Conservation (phyloP, 2,797 vertebrate genomes). For the Liasis olivaceus region DNA sequence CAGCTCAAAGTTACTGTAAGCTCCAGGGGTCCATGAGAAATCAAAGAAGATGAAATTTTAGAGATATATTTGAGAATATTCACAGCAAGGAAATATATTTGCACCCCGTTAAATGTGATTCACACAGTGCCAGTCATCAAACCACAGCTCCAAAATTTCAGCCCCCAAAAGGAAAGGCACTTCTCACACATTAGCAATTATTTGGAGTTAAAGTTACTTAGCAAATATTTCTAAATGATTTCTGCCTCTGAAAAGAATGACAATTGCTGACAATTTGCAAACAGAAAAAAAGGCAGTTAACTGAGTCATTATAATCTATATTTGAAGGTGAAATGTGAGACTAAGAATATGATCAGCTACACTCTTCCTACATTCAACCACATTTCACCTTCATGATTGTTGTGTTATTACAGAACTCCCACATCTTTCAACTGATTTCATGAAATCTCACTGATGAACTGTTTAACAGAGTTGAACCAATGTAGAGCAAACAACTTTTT, state of each 20-base stretch:
- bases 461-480: background rate
- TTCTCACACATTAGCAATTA: conserved; percentile 24
- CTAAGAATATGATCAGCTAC: conserved; percentile 28
- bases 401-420: conserved; percentile 23
- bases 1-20: background rate
- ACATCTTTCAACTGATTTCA: conserved; percentile 14
- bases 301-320: conserved; percentile 33
- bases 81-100: conserved; percentile 24
- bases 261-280: conserved; percentile 24
- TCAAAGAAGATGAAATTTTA: conserved; percentile 36
- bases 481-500: background rate
- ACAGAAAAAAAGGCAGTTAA: conserved; percentile 20
- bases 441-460: background rate
- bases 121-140: background rate
- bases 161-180: background rate
- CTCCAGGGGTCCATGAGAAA: conserved; percentile 19
- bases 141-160: conserved; percentile 11
- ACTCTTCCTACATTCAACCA: conserved; percentile 20
- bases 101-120: conserved; percentile 18
- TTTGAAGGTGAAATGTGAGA: conserved; percentile 26
- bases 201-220: conserved; percentile 12
- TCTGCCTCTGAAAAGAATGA: conserved; percentile 9
- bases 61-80: conserved; percentile 30
- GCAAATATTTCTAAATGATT: conserved; percentile 17
- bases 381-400: background rate